Base-by-base conservation (phyloP, 1,140 invertebrate genomes). In the Mycetomoellerius zeteki region DNA sequence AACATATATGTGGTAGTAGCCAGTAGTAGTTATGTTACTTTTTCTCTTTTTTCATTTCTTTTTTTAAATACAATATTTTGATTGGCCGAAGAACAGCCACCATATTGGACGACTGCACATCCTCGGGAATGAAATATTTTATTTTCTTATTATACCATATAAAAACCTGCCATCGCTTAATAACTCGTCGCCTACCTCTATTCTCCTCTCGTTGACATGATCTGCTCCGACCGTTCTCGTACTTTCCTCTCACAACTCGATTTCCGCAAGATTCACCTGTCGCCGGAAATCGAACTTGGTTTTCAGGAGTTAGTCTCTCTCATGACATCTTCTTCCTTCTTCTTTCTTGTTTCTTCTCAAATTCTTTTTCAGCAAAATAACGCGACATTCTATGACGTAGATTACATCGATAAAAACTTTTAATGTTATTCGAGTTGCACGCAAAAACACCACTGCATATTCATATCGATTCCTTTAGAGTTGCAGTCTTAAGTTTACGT, bases 211-310 rank as follows among this genome's bases (percentile, higher is more conserved):
- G 37, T 58, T 12, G 50, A 43, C 69, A 58, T 21, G 12, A 64
- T 64, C 58, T 10, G n/a, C 10, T 19, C n/a, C 47, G 19, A n/a
- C 14, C 33, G 33, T 14, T 16, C 37, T 71, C n/a, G 65, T 43
- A 30, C 8, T 16, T 33, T 19, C n/a, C 30, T 19, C 6, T 16
- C 8, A n/a, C 33, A 19, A 47, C 16, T 82, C 65, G 65, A 82
- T 82, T 82, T 82, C 78, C 78, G 78, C 52, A 82, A 43, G 19
- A 3, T 24, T 43, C 33, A 19, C 14, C 21, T 12, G 33, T 33
- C 33, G 33, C 6, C 78, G 78, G 78, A 82, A 82, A 82, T 82
- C 65, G 78, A 82, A n/a, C 37, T 10, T 7, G 16, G 0, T n/a
- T 19, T n/a, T 30, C 56, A 52, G 21, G 0, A 58, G n/a, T 72